Evolutionary conservation across 2,113 vertebrate genomes (phyloP).

Genomic region (Anarhynchus alexandrinus): DNA sequence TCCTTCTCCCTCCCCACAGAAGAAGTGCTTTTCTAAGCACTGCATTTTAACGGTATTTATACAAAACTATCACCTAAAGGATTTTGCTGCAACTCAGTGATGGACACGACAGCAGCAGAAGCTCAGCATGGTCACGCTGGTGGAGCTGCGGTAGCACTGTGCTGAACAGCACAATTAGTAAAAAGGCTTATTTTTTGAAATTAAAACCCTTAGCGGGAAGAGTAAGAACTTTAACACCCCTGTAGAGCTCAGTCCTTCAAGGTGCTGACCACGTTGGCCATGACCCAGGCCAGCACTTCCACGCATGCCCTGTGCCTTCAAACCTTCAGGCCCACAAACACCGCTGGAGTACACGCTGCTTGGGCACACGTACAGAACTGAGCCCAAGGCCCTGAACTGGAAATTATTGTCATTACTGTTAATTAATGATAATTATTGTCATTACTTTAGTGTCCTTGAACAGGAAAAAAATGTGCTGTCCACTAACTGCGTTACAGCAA

Average conservation of each 20-base stretch:
- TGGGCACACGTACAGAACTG: not conserved
- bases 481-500: not conserved
- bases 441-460: not conserved
- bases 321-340: not conserved
- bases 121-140: not conserved
- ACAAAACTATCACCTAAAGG: not conserved
- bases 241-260: not conserved
- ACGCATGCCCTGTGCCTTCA: not conserved
- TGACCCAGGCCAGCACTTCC: not conserved
- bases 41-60: not conserved
- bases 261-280: not conserved
- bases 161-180: not conserved
- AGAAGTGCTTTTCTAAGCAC: not conserved
- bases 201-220: not conserved
- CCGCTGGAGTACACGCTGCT: not conserved
- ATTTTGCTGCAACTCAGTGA: not conserved
- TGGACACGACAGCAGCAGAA: not conserved
- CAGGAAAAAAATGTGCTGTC: not conserved
- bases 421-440: not conserved
- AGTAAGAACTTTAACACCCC: not conserved
- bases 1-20: not conserved
- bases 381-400: too few species aligned
- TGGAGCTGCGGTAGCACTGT: not conserved
- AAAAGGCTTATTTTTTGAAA: not conserved
- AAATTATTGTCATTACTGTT: not conserved